Conservation (phyloP, 2,888 invertebrate genomes). For the Alloscopus bannaensis region DNA sequence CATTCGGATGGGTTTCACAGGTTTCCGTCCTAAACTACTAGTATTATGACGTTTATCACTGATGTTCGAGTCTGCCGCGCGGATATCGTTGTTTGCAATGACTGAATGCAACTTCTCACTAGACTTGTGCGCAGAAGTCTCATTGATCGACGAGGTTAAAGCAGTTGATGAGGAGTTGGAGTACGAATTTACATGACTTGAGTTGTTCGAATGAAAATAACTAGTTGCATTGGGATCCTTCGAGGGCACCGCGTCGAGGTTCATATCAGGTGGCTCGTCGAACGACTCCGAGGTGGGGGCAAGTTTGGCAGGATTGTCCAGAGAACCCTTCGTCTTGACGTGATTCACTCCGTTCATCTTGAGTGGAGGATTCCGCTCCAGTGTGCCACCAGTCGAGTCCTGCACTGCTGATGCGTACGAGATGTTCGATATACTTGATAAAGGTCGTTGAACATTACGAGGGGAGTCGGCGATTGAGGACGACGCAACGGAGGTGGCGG, state of each 20-base stretch:
- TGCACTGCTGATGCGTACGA: constrained; percentile 63
- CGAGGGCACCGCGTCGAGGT: constrained; percentile 31
- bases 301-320: constrained; percentile 44
- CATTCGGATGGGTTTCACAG: constrained; percentile 43
- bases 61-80: constrained; percentile 1
- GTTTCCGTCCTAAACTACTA: constrained; percentile 57
- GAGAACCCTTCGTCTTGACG: constrained; percentile 36
- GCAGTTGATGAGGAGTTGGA: constrained; percentile 19
- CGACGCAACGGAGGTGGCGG: constrained; percentile 63
- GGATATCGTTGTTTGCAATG: neutral
- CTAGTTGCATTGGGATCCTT: constrained; percentile 27
- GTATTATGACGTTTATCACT: constrained; percentile 49
- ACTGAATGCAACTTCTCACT: constrained; percentile 29
- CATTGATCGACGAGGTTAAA: constrained; percentile 3
- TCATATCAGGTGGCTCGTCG: constrained; percentile 26
- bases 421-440: constrained; percentile 67
- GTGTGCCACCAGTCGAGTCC: constrained; percentile 53
- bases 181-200: constrained; percentile 20
- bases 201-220: constrained; percentile 37
- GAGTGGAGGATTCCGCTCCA: constrained; percentile 61
- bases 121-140: constrained; percentile 5
- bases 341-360: constrained; percentile 66
- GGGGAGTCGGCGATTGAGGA: constrained; percentile 68
- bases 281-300: constrained; percentile 48
- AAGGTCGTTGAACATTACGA: constrained; percentile 64